Evolutionary conservation across 2,797 vertebrate genomes (phyloP).

Genomic region (Oceanodroma leucorhoa): DNA sequence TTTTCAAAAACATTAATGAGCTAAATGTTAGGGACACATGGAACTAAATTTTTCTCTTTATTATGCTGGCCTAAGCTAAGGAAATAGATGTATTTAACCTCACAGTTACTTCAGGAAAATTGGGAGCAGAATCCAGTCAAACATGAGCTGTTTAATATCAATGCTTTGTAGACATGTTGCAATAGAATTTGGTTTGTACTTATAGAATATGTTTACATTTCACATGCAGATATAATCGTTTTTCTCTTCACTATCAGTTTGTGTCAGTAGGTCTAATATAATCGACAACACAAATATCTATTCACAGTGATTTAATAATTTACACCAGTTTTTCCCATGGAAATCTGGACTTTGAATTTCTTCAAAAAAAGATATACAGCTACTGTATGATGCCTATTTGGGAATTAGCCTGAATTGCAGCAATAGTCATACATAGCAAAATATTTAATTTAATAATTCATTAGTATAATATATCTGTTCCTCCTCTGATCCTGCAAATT

Average conservation of each 20-base stretch:
- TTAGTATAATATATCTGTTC: background rate
- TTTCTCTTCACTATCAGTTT: constrained; percentile 11
- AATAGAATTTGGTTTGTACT: background rate
- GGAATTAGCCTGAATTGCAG: background rate
- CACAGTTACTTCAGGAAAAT: background rate
- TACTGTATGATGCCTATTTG: background rate
- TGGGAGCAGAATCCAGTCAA: background rate
- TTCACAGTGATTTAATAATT: background rate
- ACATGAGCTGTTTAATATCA: background rate
- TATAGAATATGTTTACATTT: background rate
- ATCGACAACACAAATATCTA: background rate
- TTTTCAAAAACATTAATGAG: background rate
- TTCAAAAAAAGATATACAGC: background rate
- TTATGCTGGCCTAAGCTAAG: background rate
- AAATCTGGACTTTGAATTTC: background rate
- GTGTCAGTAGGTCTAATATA: background rate
- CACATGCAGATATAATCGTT: background rate
- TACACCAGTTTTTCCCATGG: background rate
- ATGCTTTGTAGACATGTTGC: background rate
- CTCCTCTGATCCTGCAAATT: constrained; percentile 45
- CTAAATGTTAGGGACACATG: background rate
- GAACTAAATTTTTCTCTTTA: background rate
- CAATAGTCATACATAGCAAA: constrained; percentile 32
- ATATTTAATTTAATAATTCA: constrained; percentile 57
- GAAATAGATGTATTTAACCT: constrained; percentile 8